Evolutionary conservation across 1,140 invertebrate species (phyloP).

Genomic region (Cephus cinctus): DNA sequence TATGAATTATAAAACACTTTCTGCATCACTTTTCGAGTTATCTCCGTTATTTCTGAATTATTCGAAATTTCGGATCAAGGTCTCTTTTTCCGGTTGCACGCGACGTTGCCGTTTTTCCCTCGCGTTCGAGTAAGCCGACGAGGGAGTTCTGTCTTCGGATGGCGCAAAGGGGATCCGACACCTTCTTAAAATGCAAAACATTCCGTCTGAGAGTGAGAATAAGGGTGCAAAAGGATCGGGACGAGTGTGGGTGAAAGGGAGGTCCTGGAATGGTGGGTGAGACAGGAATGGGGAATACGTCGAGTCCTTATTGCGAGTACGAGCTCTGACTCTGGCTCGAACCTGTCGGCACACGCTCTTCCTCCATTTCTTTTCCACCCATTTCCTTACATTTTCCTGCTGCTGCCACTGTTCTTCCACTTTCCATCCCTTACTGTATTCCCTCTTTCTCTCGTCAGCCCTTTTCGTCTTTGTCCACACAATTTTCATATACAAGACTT

Average conservation of each 20-base stretch:
- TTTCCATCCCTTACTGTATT: not conserved
- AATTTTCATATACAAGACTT: not conserved
- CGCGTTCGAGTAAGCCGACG: too few relatives aligned
- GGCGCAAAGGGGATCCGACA: constrained; percentile 43
- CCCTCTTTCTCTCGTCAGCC: too few relatives aligned
- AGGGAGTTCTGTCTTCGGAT: constrained; percentile 29
- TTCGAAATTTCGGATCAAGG: too few relatives aligned
- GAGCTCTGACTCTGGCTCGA: constrained; percentile 32
- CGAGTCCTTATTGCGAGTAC: constrained; percentile 37
- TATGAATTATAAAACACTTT: too few relatives aligned
- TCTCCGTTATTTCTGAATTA: too few relatives aligned
- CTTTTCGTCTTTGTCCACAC: too few relatives aligned
- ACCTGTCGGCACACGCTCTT: not conserved
- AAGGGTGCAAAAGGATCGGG: not conserved
- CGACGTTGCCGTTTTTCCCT: too few relatives aligned
- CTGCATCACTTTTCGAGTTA: too few relatives aligned
- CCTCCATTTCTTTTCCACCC: not conserved
- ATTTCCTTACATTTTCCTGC: not conserved
- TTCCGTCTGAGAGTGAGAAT: constrained; percentile 27
- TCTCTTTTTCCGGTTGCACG: too few relatives aligned
- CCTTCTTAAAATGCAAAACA: constrained; percentile 57
- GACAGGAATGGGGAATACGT: constrained; percentile 17
- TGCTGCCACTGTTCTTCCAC: not conserved
- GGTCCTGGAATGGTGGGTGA: constrained; percentile 8
- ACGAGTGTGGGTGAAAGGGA: constrained; percentile 9